Base-by-base conservation (phyloP, 2,113 vertebrate species). In the Lepisosteus oculatus region DNA sequence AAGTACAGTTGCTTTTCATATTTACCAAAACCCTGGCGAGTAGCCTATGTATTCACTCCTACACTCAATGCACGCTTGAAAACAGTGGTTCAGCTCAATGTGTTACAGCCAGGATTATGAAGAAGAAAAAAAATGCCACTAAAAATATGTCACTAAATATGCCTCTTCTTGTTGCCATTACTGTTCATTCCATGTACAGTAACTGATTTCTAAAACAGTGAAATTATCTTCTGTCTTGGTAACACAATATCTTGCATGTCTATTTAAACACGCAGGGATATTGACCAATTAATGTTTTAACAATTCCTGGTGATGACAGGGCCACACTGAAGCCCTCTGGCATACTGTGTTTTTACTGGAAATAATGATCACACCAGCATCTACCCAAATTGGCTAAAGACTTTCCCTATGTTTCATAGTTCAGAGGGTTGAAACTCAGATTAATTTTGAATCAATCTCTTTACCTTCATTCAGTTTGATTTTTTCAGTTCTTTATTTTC, bases 1-100 rank as follows among this genome's bases (percentile, higher is more conserved):
- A 66, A 80, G 76, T 77, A 72, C 74, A 81, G 82, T 74, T 75
- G 83, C 86, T 86, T 83, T 87, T 87, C 79, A 84, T 86, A 85
- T 87, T 85, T 85, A 83, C 77, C 79, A 85, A 7, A 29, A 29
- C 29, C 29, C 29, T 29, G 85, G 84, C 84, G 78, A 79, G 29
- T 71, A 14, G 77, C 78, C 79, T 70, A 41, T 42, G 79, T 69
- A 74, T 71, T 88, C 82, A 83, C 83, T 83, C 78, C 75, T 83
- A 70, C 74, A 82, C 82, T 84, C 73, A 73, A 84, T 77, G 80
- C 74, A 81, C 78, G 81, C 79, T 79, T 83, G 74, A 87, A 84
- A 78, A 83, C 84, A 79, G 79, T 88, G 85, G 87, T 81, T 79
- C 70, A 63, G 78, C 76, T 79, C 57, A 59, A 62, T 3, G 61